These are phyloP conservation scores for Dipodomys stephensi DNA, from an alignment of 2,113 vertebrate species.

Conservation along the genomic window DNA sequence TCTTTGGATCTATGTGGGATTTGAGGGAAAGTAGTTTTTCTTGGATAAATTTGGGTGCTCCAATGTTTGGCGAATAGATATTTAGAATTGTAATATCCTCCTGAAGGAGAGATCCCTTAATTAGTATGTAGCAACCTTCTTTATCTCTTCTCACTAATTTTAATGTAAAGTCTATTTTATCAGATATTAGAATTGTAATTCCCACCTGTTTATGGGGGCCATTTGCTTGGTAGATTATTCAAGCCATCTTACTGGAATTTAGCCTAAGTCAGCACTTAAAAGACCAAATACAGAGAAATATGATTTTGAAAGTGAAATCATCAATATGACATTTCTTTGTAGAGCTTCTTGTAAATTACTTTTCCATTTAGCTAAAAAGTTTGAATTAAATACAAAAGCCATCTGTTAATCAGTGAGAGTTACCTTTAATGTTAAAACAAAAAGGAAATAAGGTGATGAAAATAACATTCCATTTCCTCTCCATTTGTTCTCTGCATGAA, in stretches of 20 bases:
- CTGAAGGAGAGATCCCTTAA: no score
- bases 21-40: no score
- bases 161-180: no score
- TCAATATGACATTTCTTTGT: slow-evolving; percentile 54
- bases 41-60: no score
- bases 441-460: slow-evolving; percentile 21
- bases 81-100: no score
- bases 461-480: slow-evolving; percentile 30
- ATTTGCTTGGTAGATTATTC: background rate
- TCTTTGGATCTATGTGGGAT: no score
- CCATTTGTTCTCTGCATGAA: background rate
- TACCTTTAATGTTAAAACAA: slow-evolving; percentile 37
- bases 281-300: slow-evolving; percentile 57
- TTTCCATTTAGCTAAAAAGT: slow-evolving; percentile 41
- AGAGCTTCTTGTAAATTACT: slow-evolving; percentile 50
- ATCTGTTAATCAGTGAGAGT: slow-evolving; percentile 35
- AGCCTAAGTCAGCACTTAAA: slow-evolving; percentile 23
- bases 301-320: slow-evolving; percentile 54
- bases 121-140: no score
- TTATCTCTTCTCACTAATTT: no score
- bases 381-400: slow-evolving; percentile 42
- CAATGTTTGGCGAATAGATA: no score
- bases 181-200: no score
- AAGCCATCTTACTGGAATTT: background rate
- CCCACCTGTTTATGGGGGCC: no score